These are phyloP conservation scores for Ooceraea biroi DNA, from an alignment of 1,140 invertebrate genomes.

Conservation along the genomic window DNA sequence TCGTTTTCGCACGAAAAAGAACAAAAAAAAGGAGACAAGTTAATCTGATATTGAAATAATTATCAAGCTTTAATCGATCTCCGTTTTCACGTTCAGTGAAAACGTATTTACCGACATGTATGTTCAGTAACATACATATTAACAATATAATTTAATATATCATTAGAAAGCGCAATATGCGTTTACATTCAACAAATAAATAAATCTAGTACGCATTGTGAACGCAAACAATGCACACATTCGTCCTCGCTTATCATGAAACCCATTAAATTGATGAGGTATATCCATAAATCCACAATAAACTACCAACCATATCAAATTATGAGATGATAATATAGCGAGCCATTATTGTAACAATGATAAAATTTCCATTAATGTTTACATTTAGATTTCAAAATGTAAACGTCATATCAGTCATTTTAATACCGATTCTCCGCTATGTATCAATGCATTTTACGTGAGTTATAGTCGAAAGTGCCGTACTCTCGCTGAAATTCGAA, in stretches of 20 bases:
- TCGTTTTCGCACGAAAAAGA: background rate
- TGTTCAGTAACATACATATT: background rate
- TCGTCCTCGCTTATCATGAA: constrained; percentile 44
- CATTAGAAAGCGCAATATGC: constrained; percentile 16
- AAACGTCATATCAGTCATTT: constrained; percentile 27
- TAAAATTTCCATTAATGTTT: constrained; percentile 35
- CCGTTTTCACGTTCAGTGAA: background rate
- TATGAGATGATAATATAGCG: constrained; percentile 42
- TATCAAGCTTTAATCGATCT: background rate
- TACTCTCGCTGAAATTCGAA: background rate
- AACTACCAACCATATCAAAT: constrained; percentile 46
- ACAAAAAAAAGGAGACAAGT: background rate
- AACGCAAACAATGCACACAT: constrained; percentile 31
- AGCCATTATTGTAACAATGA: constrained; percentile 45
- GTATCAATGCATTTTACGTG: constrained; percentile 20
- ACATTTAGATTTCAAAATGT: constrained; percentile 41
- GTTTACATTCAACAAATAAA: constrained; percentile 31
- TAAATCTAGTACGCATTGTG: constrained; percentile 41
- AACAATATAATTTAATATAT: constrained; percentile 35
- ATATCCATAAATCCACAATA: constrained; percentile 31
- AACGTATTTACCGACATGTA: background rate
- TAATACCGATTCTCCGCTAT: background rate
- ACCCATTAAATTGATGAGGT: constrained; percentile 36
- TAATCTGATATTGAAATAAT: constrained; percentile 12
- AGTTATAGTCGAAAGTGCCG: background rate